Conservation (phyloP, 2,113 vertebrate genomes). For the Mustelus asterias region DNA sequence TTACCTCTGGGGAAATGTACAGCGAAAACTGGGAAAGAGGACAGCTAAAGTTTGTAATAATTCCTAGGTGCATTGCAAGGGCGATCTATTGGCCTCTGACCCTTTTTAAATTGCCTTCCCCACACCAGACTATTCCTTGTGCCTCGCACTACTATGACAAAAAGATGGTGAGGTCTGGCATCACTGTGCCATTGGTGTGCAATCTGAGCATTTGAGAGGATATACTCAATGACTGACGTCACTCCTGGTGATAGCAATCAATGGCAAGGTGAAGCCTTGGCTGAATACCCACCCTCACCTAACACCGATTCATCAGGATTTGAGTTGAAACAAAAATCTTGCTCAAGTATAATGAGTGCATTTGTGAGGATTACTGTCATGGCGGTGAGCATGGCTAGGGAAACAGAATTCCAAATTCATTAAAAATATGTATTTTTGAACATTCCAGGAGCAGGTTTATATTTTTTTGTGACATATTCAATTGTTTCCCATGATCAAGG, state of each 20-base stretch:
- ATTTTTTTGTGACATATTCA: not conserved
- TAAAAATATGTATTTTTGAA: not conserved
- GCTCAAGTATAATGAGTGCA: not conserved
- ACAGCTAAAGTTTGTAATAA: not conserved
- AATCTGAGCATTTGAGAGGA: not conserved
- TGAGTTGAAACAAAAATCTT: not conserved
- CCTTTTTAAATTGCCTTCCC: not conserved
- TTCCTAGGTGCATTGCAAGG: not conserved
- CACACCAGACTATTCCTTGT: not conserved
- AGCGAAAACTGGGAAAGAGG: not conserved
- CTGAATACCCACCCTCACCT: not conserved
- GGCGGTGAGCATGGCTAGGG: not conserved
- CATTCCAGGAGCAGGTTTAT: not conserved
- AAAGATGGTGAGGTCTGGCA: not conserved
- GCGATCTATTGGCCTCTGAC: not conserved
- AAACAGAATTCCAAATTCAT: not conserved
- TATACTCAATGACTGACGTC: not conserved
- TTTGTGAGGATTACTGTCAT: not conserved
- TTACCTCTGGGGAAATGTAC: not conserved
- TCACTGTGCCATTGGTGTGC: not conserved
- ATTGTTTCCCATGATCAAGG: not conserved
- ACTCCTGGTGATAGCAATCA: not conserved
- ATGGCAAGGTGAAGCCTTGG: not conserved
- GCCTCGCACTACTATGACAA: not conserved
- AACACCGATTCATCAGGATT: not conserved